Evolutionary conservation across 2,113 vertebrate species (phyloP).

Genomic region (Pseudopodoces humilis): DNA sequence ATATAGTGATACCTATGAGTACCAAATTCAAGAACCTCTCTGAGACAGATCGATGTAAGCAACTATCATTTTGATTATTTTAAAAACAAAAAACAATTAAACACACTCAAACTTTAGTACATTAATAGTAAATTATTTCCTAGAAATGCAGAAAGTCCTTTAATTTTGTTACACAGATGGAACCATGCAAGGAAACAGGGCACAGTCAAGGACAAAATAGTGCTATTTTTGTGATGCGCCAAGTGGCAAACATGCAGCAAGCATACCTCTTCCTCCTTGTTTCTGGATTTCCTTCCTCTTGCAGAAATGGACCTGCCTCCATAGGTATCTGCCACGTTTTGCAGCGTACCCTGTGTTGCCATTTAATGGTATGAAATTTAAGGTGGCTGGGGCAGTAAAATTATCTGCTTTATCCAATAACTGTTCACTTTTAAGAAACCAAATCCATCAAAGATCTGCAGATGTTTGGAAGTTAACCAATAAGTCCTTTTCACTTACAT

Average conservation of each 20-base stretch:
- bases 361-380: slow-evolving; percentile 89
- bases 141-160: slow-evolving; percentile 19
- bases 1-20: neutral
- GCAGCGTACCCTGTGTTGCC: slow-evolving; percentile 93
- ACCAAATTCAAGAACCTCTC: neutral
- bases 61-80: slow-evolving; percentile 35
- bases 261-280: slow-evolving; percentile 99
- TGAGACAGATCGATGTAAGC: neutral
- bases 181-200: slow-evolving; percentile 73
- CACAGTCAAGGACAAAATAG: slow-evolving; percentile 36
- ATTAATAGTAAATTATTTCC: slow-evolving; percentile 40
- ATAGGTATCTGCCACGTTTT: slow-evolving; percentile 89
- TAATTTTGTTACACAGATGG: slow-evolving; percentile 50
- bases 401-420: slow-evolving; percentile 50
- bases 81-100: neutral
- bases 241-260: slow-evolving; percentile 76
- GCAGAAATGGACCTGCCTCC: slow-evolving; percentile 85
- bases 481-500: neutral
- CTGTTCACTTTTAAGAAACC: slow-evolving; percentile 2
- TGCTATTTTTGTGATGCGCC: slow-evolving; percentile 32
- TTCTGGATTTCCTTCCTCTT: slow-evolving; percentile 90
- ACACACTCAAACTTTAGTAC: neutral
- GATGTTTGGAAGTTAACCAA: neutral
- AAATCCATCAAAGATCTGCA: slow-evolving; percentile 3
- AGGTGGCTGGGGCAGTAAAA: slow-evolving; percentile 61